phyloP scores from a whole-genome alignment of 2,888 invertebrate species.

The Pammene aurita region DNA sequence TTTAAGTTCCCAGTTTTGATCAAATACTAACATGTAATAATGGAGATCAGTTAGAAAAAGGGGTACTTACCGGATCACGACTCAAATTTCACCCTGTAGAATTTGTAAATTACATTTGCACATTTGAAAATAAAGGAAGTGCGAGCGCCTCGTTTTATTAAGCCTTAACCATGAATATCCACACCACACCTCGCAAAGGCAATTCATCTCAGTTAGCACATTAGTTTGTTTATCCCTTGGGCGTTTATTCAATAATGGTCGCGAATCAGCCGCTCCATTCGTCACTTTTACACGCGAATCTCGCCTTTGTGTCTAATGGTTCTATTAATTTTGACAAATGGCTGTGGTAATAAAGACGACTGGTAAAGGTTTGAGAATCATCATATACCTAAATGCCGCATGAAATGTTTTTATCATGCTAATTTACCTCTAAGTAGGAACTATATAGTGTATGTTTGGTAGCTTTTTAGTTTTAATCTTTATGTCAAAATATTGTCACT shows the following conservation, averaged over 20 bases:
- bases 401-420: not conserved
- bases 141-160: not conserved
- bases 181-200: not conserved
- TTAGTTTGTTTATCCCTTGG: slow-evolving; percentile 33
- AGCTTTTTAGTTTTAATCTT: too few species aligned
- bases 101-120: not conserved
- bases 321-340: slow-evolving; percentile 38
- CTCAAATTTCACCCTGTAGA: too few species aligned
- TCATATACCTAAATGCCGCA: not conserved
- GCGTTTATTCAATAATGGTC: slow-evolving; percentile 35
- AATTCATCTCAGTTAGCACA: slow-evolving; percentile 32
- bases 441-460: too few species aligned
- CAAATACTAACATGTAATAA: too few species aligned
- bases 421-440: too few species aligned
- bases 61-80: too few species aligned
- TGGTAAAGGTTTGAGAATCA: slow-evolving; percentile 17
- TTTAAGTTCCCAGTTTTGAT: too few species aligned
- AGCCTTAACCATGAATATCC: slow-evolving; percentile 1
- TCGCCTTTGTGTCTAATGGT: slow-evolving; percentile 31
- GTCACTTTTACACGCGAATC: slow-evolving; percentile 29
- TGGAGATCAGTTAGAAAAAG: too few species aligned
- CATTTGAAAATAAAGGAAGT: not conserved
- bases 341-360: not conserved
- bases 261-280: slow-evolving; percentile 19
- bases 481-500: too few species aligned